Conservation (phyloP, 2,113 vertebrate genomes). For the Oryzias curvinotus region DNA sequence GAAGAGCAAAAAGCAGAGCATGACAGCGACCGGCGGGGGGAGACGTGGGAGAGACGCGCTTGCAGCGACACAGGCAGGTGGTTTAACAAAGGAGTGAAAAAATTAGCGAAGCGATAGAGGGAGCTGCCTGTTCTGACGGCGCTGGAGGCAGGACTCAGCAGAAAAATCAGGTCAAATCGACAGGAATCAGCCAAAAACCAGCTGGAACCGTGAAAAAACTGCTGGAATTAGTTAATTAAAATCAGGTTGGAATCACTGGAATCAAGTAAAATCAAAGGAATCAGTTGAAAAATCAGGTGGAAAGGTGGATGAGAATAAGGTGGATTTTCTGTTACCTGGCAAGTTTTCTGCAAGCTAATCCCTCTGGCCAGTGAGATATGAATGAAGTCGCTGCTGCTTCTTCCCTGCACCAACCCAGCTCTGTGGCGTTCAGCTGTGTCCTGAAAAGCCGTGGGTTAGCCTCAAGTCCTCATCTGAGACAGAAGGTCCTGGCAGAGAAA, state of each 20-base stretch:
- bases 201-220: too few relatives aligned
- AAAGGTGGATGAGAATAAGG: not conserved
- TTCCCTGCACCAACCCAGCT: conserved; percentile 84
- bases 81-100: conserved; percentile 44
- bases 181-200: too few relatives aligned
- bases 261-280: too few relatives aligned
- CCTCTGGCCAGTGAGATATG: conserved; percentile 90
- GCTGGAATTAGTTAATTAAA: not conserved
- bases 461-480: conserved; percentile 96
- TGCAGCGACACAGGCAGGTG: conserved; percentile 23
- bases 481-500: conserved; percentile 82
- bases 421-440: conserved; percentile 85
- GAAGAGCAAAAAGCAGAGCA: conserved; percentile 90
- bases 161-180: too few relatives aligned
- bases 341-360: conserved; percentile 90
- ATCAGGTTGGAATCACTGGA: not conserved
- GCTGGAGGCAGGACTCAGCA: not conserved
- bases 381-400: conserved; percentile 86
- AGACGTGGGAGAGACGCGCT: conserved; percentile 8
- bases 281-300: too few relatives aligned
- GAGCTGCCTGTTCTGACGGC: too few relatives aligned
- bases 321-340: conserved; percentile 81
- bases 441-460: conserved; percentile 86
- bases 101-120: conserved; percentile 35
- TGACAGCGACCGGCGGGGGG: conserved; percentile 75